These are phyloP conservation scores for Dryobotodes eremita DNA, from an alignment of 2,888 invertebrate species.

Conservation along the genomic window DNA sequence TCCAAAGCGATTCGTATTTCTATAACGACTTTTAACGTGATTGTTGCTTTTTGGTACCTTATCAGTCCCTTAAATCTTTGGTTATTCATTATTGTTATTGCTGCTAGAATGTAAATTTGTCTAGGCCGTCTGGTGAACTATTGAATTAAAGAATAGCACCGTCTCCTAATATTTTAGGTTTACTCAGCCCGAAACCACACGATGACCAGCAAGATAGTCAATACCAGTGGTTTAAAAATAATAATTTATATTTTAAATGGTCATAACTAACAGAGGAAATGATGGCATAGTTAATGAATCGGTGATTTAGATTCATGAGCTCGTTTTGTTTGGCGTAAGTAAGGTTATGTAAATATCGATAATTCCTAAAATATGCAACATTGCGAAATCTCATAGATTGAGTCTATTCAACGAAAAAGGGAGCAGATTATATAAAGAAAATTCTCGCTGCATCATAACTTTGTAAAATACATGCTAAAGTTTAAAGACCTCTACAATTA, in stretches of 20 bases:
- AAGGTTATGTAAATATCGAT: neutral
- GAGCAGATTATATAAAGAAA: neutral
- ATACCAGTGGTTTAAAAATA: neutral
- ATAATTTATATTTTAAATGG: neutral
- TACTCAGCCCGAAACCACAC: neutral
- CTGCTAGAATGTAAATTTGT: too few relatives aligned
- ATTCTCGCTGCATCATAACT: constrained; percentile 30
- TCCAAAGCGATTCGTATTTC: neutral
- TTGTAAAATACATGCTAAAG: neutral
- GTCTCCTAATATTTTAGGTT: neutral
- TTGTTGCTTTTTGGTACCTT: neutral
- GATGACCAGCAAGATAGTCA: neutral
- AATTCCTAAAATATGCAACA: too few relatives aligned
- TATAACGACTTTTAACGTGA: too few relatives aligned
- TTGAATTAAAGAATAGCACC: neutral
- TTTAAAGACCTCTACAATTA: neutral
- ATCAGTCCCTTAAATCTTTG: neutral
- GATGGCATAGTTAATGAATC: neutral
- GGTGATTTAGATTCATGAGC: neutral
- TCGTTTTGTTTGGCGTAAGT: neutral
- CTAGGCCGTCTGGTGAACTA: neutral
- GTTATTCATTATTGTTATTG: neutral
- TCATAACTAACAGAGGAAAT: neutral
- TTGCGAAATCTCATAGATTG: neutral
- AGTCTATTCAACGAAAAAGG: neutral